Conservation (phyloP, 53 echinoderm and acorn worm genomes). For the Zoroaster sp. region DNA sequence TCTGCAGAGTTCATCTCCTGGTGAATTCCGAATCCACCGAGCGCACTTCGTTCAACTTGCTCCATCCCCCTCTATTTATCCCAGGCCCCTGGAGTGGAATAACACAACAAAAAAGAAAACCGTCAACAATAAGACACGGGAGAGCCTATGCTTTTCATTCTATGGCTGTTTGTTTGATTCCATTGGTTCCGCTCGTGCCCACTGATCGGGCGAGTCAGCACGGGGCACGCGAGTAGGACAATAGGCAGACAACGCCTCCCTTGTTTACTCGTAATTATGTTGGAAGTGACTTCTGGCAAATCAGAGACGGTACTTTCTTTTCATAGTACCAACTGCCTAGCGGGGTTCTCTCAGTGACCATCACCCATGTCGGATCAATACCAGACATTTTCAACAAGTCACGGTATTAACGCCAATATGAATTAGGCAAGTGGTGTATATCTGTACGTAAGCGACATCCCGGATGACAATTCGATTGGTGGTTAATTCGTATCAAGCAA, state of each 20-base stretch:
- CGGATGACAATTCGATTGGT: too few species aligned
- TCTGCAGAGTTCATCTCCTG: background rate
- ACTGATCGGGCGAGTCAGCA: background rate
- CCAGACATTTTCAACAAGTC: too few species aligned
- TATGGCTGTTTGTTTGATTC: background rate
- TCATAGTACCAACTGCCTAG: too few species aligned
- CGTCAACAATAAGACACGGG: background rate
- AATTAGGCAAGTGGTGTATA: too few species aligned
- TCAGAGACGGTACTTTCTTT: background rate
- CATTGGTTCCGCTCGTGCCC: background rate
- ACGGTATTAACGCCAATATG: too few species aligned
- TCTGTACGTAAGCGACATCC: too few species aligned
- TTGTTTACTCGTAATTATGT: slow-evolving; percentile 18
- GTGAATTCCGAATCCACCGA: background rate
- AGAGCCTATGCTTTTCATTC: background rate
- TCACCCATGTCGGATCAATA: too few species aligned
- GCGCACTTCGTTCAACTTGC: background rate
- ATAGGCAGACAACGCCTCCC: slow-evolving; percentile 8
- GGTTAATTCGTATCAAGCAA: too few species aligned
- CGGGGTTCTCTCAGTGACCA: too few species aligned
- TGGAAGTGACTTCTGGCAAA: slow-evolving; percentile 16
- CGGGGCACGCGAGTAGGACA: slow-evolving; percentile 35
- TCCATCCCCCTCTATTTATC: slow-evolving; percentile 24
- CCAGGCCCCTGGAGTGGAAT: background rate
- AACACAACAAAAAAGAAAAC: background rate